phyloP scores from a whole-genome alignment of 2,888 invertebrate species.

The Pycnomerus fuliginosus region DNA sequence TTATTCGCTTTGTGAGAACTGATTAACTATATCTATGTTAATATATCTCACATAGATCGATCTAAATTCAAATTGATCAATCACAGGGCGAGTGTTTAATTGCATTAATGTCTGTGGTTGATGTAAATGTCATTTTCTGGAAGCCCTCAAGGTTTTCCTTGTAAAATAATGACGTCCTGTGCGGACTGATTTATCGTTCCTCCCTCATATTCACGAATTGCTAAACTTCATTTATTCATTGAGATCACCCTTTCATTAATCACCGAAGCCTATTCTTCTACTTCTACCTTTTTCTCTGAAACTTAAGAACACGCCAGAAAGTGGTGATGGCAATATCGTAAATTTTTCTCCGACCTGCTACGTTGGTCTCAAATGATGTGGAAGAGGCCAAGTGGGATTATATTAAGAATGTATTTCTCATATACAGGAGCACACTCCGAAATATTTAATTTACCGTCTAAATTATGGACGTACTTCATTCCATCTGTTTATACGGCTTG shows the following conservation, averaged over 20 bases:
- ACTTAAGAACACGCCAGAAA: slow-evolving; percentile 4
- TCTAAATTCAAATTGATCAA: slow-evolving; percentile 35
- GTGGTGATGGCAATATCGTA: slow-evolving; percentile 11
- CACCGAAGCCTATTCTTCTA: slow-evolving; percentile 7
- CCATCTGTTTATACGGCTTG: slow-evolving; percentile 12
- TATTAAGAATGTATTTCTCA: slow-evolving; percentile 22
- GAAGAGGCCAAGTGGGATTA: slow-evolving; percentile 20
- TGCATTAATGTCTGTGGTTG: slow-evolving; percentile 27
- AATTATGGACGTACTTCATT: slow-evolving; percentile 13
- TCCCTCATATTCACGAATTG: slow-evolving; percentile 19
- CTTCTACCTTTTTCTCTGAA: slow-evolving; percentile 6
- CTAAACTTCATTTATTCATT: slow-evolving; percentile 19
- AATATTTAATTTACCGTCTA: slow-evolving; percentile 18
- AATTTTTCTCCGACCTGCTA: slow-evolving; percentile 14
- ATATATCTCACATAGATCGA: slow-evolving; percentile 28
- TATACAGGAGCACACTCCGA: slow-evolving; percentile 17
- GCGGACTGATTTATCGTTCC: slow-evolving; percentile 22
- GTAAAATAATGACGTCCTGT: slow-evolving; percentile 21
- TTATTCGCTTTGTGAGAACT: slow-evolving; percentile 29
- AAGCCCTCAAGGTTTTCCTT: slow-evolving; percentile 11
- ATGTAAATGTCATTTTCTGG: slow-evolving; percentile 32
- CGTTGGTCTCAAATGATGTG: slow-evolving; percentile 17
- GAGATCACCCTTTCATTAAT: slow-evolving; percentile 16
- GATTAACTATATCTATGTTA: slow-evolving; percentile 31
- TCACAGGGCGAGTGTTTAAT: slow-evolving; percentile 29